phyloP scores from a whole-genome alignment of 2,888 invertebrate species.

The Eurois occulta region DNA sequence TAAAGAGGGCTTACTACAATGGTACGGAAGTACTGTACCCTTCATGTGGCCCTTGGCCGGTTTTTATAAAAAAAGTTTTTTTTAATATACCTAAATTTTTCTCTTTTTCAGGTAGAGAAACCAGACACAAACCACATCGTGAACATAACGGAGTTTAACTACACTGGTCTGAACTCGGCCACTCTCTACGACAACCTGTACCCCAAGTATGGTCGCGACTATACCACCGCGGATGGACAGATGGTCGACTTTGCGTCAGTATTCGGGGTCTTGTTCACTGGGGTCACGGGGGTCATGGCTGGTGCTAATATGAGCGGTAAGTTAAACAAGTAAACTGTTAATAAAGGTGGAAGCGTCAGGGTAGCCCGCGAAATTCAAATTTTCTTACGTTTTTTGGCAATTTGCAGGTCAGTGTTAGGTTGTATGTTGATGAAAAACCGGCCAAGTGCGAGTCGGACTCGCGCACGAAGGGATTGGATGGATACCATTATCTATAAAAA shows the following conservation, averaged over 20 bases:
- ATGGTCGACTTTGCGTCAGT: slow-evolving; percentile 97
- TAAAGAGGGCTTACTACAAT: too few species aligned
- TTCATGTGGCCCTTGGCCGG: too few species aligned
- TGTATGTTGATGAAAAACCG: too few species aligned
- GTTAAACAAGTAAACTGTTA: slow-evolving; percentile 38
- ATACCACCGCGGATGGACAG: slow-evolving; percentile 92
- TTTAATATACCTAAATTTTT: neutral
- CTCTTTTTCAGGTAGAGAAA: slow-evolving; percentile 92
- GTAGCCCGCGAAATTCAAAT: too few species aligned
- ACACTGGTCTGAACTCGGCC: slow-evolving; percentile 94
- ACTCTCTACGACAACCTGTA: slow-evolving; percentile 95
- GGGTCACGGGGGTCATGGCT: slow-evolving; percentile 99
- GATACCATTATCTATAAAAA: too few species aligned
- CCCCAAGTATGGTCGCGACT: slow-evolving; percentile 93
- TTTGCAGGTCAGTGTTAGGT: too few species aligned
- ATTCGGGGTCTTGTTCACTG: slow-evolving; percentile 99
- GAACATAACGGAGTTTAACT: slow-evolving; percentile 89
- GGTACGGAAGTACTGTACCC: too few species aligned
- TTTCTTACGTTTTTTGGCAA: too few species aligned
- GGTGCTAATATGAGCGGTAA: slow-evolving; percentile 99
- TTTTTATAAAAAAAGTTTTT: too few species aligned
- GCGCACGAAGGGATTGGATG: too few species aligned
- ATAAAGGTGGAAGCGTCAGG: too few species aligned
- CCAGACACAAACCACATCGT: slow-evolving; percentile 93
- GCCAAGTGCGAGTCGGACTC: too few species aligned